These are phyloP conservation scores for Melanogrammus aeglefinus DNA, from an alignment of 2,797 vertebrate genomes.

Conservation along the genomic window DNA sequence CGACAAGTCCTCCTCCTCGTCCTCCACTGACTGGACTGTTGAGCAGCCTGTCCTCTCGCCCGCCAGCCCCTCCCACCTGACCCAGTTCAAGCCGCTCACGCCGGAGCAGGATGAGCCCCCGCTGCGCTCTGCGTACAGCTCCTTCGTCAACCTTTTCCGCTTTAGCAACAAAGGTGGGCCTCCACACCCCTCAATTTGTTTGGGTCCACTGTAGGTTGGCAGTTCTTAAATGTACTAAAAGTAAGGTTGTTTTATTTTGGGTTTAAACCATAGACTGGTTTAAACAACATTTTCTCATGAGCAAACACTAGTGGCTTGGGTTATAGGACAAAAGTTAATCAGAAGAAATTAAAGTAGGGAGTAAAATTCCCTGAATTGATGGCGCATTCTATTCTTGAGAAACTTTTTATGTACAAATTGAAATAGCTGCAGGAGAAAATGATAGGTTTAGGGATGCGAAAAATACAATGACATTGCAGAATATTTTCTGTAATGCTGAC, in stretches of 20 bases:
- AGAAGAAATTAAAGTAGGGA: neutral
- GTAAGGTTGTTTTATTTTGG: neutral
- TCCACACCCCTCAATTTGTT: neutral
- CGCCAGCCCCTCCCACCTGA: constrained; percentile 90
- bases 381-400: neutral
- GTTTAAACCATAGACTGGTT: neutral
- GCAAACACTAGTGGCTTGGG: neutral
- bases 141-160: constrained; percentile 96
- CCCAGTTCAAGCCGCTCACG: constrained; percentile 96
- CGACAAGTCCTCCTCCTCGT: constrained; percentile 81
- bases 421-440: neutral
- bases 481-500: too few relatives aligned
- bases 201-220: neutral
- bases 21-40: constrained; percentile 78
- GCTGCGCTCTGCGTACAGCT: constrained; percentile 96
- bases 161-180: constrained; percentile 91
- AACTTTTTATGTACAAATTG: neutral
- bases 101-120: constrained; percentile 96
- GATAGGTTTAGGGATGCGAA: neutral
- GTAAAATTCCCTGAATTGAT: neutral
- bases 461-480: too few relatives aligned
- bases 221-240: neutral
- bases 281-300: neutral
- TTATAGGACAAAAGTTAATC: neutral
- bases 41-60: constrained; percentile 81